Evolutionary conservation across 2,888 invertebrate species (phyloP), one percentile per base, ranked within the genome.

Genomic region (Tinea semifulvella): DNA sequence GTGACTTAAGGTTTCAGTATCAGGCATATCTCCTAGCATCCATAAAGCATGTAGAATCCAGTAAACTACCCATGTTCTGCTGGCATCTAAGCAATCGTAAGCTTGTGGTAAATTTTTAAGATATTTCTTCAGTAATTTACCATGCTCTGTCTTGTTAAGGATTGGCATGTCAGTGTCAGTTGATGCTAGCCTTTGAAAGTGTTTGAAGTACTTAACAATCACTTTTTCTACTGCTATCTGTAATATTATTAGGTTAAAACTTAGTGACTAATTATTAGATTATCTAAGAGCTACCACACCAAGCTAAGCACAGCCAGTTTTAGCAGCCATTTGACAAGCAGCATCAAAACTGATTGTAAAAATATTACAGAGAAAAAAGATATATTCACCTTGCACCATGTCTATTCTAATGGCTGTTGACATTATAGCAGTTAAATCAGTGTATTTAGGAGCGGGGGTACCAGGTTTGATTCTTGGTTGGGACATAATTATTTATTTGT

Each of bases 51-150:
- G 96, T 25, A 98, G 69, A 50, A 94, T 94, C 99, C 99, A 99
- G 65, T 97, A 99, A 57, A 95, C 89, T 49, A 98, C 81, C 99
- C 99, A 99, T 5, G 98, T 90, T 56, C 97, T 87, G 68, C 97
- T 98, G 7, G 95, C 92, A 84, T 99, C 98, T 52, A 99, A 79
- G 60, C 88, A 88, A 86, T 90, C 87, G 61, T 93, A 94, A 49
- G 85, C 84, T 48, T 80, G 73, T 35, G 91, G 88, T 52, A 96
- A 74, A 57, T 83, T 74, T 36, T 77, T 79, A 17, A 96, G 63
- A 58, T 88, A 90, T 53, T 83, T 84, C 55, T 87, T 86, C 45
- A 96, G 75, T 64, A 88, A 85, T 52, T 82, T 66, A 53, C 83
- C 77, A 63, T 92, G 91, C 53, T 84, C 81, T 47, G 84, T 75